Conservation (phyloP, 2,797 vertebrate species). For the Gymnothorax reevesii region DNA sequence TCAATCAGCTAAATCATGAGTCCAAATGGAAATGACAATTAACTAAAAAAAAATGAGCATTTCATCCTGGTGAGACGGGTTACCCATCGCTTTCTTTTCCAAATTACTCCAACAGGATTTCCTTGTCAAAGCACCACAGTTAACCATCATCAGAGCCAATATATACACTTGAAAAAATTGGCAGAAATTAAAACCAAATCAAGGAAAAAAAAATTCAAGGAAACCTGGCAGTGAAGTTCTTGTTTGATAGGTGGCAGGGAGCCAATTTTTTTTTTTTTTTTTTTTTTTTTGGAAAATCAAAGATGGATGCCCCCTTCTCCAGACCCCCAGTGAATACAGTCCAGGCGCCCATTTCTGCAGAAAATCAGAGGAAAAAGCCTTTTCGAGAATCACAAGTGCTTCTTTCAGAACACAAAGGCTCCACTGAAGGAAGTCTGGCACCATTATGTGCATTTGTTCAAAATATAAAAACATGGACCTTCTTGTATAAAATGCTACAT, state of each 20-base stretch:
- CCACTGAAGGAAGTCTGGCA: slow-evolving; percentile 54
- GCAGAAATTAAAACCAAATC: slow-evolving; percentile 32
- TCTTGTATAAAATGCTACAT: slow-evolving; percentile 78
- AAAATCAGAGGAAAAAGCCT: slow-evolving; percentile 61
- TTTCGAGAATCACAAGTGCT: slow-evolving; percentile 76
- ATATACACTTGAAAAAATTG: not conserved
- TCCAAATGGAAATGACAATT: not conserved
- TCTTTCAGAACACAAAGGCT: slow-evolving; percentile 64
- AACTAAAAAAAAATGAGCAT: not conserved
- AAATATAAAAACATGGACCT: slow-evolving; percentile 70
- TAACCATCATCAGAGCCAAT: slow-evolving; percentile 35
- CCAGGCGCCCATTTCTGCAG: slow-evolving; percentile 68
- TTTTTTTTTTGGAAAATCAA: not conserved
- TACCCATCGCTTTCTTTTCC: slow-evolving; percentile 1
- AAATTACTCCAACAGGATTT: slow-evolving; percentile 46
- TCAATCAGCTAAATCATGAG: not conserved
- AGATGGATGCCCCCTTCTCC: not conserved
- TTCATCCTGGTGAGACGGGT: not conserved
- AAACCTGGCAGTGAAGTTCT: slow-evolving; percentile 54
- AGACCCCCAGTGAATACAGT: slow-evolving; percentile 46
- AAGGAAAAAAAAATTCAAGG: slow-evolving; percentile 11
- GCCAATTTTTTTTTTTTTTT: not conserved
- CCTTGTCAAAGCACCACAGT: slow-evolving; percentile 44
- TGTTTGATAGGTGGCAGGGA: not conserved
- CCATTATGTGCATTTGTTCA: slow-evolving; percentile 72